A percentile compares a stretch with the other conserved stretches of the same genome.
Conservation (phyloP, 2,113 vertebrate species). For the Daboia siamensis region DNA sequence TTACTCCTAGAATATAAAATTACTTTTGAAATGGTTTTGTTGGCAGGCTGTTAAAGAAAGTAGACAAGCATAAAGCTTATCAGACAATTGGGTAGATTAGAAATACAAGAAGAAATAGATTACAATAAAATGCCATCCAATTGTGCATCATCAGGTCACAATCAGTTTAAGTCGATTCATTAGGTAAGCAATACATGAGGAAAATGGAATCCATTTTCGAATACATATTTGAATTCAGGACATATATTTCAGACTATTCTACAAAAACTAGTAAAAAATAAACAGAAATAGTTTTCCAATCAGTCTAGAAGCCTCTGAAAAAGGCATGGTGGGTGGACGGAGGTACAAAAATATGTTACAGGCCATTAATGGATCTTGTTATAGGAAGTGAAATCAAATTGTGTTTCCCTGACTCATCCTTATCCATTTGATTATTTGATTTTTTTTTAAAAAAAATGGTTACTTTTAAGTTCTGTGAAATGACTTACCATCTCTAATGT, state of each 20-base stretch:
- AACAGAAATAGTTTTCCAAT: background rate
- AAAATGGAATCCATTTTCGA: background rate
- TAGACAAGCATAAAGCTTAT: background rate
- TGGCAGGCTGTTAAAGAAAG: background rate
- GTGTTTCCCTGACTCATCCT: background rate
- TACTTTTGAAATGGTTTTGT: background rate
- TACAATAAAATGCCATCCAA: background rate
- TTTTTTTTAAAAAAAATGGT: slow-evolving; percentile 19
- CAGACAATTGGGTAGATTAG: background rate
- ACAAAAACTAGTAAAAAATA: no score
- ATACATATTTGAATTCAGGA: no score
- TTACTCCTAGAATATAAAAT: background rate
- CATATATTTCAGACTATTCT: no score
- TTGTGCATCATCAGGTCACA: background rate
- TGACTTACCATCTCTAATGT: background rate
- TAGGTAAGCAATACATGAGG: background rate
- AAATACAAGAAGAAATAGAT: background rate
- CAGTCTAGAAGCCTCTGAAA: background rate
- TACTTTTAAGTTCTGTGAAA: slow-evolving; percentile 34
- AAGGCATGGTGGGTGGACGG: no score
- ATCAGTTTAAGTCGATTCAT: no score
- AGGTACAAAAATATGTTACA: background rate
- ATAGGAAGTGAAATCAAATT: background rate
- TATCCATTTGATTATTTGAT: background rate
- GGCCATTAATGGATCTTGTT: fast-evolving